These are phyloP conservation scores for Myotis myotis DNA, from an alignment of 2,797 vertebrate genomes.

Conservation along the genomic window DNA sequence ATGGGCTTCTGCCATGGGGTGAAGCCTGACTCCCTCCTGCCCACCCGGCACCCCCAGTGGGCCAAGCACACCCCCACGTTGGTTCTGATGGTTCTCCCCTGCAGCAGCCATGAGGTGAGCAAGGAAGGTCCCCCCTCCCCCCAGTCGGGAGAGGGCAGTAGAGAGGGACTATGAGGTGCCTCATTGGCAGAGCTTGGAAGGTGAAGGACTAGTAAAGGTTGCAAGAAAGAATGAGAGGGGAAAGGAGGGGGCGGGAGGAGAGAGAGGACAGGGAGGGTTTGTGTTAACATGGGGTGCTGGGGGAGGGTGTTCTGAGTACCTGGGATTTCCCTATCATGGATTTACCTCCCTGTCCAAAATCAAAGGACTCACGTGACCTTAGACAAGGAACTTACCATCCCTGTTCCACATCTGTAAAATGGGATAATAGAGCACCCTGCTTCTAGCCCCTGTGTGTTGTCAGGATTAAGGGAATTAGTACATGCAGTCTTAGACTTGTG, in stretches of 20 bases:
- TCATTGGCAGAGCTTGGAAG: not conserved
- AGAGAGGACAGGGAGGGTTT: not conserved
- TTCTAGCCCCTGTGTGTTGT: not conserved
- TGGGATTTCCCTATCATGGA: not conserved
- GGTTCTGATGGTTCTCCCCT: not conserved
- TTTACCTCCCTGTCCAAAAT: not conserved
- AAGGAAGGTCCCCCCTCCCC: not conserved
- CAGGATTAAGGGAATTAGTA: not conserved
- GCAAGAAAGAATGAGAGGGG: not conserved
- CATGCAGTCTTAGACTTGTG: not conserved
- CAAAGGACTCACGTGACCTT: not conserved
- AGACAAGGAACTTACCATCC: not conserved
- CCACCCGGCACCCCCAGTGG: not conserved
- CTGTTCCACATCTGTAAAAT: not conserved
- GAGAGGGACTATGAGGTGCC: not conserved
- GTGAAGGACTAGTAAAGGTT: not conserved
- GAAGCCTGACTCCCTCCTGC: not conserved
- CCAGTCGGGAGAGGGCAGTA: not conserved
- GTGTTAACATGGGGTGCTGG: not conserved
- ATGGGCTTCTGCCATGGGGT: rapidly evolving
- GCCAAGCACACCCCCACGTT: rapidly evolving
- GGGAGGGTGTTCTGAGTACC: not conserved
- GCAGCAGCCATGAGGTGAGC: not conserved
- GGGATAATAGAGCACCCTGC: not conserved
- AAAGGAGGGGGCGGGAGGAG: rapidly evolving